Base-by-base conservation (phyloP, 2,888 invertebrate species). In the Hedya salicella region DNA sequence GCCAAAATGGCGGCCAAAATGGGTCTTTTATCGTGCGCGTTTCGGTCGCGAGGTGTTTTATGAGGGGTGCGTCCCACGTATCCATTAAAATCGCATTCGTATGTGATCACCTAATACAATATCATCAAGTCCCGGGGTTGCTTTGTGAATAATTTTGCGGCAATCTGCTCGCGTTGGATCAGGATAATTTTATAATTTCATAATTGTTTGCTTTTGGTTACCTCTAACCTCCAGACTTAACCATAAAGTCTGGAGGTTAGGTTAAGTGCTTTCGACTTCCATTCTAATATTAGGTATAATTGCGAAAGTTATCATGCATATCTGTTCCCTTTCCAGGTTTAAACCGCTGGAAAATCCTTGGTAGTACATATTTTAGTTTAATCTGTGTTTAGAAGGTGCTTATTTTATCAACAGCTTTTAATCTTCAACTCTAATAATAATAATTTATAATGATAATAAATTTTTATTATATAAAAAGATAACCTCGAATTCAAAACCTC, bases 91-190 rank as follows among this genome's bases (percentile, higher is more conserved):
- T 89, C 91, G 85, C 87, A 92, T 93, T 92, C 92, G 91, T 92
- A 87, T 92, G 92, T 91, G 92, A 93, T 93, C 92, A 88, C 91
- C 89, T 92, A 91, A 92, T 92, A 93, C 92, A 92, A 93, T 92
- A 92, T 91, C 91, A 91, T 91, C 91, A 89, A 90, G 90, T 90
- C 87, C 36, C 85, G 72, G 78, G 90, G 90, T 87, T 79, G 88
- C 86, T 90, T 89, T 87, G 89, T 91, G 91, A 91, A 91, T 92
- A 91, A 91, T 91, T 91, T 91, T 88, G 81, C 88, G 89, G 89
- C 91, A 92, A 91, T 91, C 90, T 91, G 91, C 87, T 89, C 85
- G 78, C 85, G 79, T 88, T 91, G 86, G 84, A 86, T 88, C 88
- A 87, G 78, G 81, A 86, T 87, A 85, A 89, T 86, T 78, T 75